These are phyloP conservation scores for Phasia obesa DNA, from an alignment of 2,888 invertebrate genomes.

Conservation along the genomic window DNA sequence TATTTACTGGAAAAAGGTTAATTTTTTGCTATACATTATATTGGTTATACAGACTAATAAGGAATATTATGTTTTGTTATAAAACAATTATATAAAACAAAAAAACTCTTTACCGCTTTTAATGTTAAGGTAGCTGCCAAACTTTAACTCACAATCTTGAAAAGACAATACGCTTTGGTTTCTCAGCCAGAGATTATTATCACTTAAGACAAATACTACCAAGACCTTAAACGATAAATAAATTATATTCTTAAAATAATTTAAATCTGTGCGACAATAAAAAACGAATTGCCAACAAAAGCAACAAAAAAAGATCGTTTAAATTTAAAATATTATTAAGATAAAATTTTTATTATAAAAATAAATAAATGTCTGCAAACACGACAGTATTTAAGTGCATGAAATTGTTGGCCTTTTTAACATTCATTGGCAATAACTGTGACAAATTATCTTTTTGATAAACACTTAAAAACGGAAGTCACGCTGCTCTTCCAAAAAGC, in stretches of 20 bases:
- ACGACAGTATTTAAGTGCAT: constrained; percentile 16
- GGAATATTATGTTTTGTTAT: too few species aligned
- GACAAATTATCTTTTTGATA: constrained; percentile 71
- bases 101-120: not conserved
- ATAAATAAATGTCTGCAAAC: constrained; percentile 22
- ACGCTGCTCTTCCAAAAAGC: constrained; percentile 50
- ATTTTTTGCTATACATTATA: too few species aligned
- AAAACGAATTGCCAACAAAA: constrained; percentile 5
- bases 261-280: not conserved
- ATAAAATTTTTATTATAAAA: constrained; percentile 32
- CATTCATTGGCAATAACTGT: constrained; percentile 70
- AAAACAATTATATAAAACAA: too few species aligned
- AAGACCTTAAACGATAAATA: constrained; percentile 42
- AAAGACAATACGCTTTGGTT: constrained; percentile 12
- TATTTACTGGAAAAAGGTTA: too few species aligned
- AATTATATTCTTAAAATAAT: constrained; percentile 29
- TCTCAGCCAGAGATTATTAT: constrained; percentile 36
- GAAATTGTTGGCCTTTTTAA: constrained; percentile 59
- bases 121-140: constrained; percentile 8
- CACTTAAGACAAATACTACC: not conserved
- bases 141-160: not conserved
- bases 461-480: constrained; percentile 69
- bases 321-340: constrained; percentile 46
- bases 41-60: too few species aligned
- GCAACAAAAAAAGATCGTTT: constrained; percentile 9